Evolutionary conservation across 2,797 vertebrate species (phyloP).

Genomic region (Sebastes variabilis): DNA sequence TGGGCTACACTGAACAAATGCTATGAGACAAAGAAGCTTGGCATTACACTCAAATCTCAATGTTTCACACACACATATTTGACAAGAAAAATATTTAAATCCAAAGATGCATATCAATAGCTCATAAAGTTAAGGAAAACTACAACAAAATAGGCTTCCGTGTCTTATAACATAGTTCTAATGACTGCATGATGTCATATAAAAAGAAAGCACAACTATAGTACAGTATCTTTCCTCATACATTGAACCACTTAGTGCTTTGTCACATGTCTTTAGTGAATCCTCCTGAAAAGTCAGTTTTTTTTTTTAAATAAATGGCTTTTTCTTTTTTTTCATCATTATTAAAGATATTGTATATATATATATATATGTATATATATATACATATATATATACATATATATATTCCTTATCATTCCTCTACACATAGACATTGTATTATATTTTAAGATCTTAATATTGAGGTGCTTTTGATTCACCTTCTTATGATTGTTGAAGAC

Average conservation of each 20-base stretch:
- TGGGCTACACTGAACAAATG: neutral
- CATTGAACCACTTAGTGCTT: neutral
- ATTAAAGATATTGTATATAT: too few species aligned
- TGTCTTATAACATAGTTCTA: neutral
- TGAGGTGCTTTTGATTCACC: neutral
- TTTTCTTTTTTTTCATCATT: neutral
- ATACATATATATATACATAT: too few species aligned
- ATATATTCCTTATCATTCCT: neutral
- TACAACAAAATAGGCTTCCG: neutral
- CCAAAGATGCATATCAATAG: neutral
- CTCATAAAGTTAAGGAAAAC: neutral
- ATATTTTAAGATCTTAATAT: neutral
- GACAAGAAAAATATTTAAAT: neutral
- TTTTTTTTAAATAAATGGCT: neutral
- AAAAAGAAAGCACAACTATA: neutral
- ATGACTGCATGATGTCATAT: neutral
- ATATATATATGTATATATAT: rapidly evolving
- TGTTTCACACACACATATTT: neutral
- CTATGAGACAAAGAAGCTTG: neutral
- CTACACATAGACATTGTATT: neutral
- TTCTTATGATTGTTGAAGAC: neutral
- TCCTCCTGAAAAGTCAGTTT: neutral
- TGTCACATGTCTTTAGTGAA: neutral
- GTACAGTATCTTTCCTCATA: neutral
- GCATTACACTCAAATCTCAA: neutral